Conservation (phyloP, 2,888 invertebrate genomes). For the Eledona agricola region DNA sequence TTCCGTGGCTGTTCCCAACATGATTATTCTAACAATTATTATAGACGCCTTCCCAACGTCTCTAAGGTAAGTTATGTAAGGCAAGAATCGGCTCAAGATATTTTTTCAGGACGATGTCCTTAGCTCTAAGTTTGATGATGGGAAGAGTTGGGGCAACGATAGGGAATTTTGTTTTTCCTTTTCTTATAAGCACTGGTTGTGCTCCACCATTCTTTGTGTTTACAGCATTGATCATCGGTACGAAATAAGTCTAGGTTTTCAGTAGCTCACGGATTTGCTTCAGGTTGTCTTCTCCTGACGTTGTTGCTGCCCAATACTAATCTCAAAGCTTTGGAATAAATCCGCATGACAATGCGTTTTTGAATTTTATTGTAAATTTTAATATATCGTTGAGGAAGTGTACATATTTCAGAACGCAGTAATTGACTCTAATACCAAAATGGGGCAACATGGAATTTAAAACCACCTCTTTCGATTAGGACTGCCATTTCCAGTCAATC, state of each 20-base stretch:
- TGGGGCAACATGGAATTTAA: too few relatives aligned
- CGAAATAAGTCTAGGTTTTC: conserved; percentile 1
- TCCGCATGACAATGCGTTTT: too few relatives aligned
- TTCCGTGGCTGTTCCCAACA: conserved; percentile 67
- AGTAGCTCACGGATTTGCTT: too few relatives aligned
- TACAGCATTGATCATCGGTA: conserved; percentile 43
- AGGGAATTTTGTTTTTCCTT: conserved; percentile 77
- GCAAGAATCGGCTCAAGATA: not conserved
- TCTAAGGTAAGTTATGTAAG: conserved; percentile 53
- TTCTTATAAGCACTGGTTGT: conserved; percentile 74
- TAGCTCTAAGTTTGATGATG: conserved; percentile 75
- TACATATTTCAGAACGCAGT: too few relatives aligned
- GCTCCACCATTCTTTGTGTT: conserved; percentile 77
- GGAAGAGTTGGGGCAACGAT: conserved; percentile 76
- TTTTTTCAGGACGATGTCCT: conserved; percentile 70
- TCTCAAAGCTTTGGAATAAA: conserved; percentile 40
- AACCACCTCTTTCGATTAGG: too few relatives aligned
- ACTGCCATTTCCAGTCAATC: too few relatives aligned
- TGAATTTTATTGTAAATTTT: too few relatives aligned
- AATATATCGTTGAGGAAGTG: too few relatives aligned
- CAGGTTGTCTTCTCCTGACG: conserved; percentile 42
- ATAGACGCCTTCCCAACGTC: conserved; percentile 75
- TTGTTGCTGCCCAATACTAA: conserved; percentile 46
- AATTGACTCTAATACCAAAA: too few relatives aligned
- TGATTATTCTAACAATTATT: conserved; percentile 70